Base-by-base conservation (phyloP, 2,797 vertebrate genomes). In the Hyperoplus immaculatus region DNA sequence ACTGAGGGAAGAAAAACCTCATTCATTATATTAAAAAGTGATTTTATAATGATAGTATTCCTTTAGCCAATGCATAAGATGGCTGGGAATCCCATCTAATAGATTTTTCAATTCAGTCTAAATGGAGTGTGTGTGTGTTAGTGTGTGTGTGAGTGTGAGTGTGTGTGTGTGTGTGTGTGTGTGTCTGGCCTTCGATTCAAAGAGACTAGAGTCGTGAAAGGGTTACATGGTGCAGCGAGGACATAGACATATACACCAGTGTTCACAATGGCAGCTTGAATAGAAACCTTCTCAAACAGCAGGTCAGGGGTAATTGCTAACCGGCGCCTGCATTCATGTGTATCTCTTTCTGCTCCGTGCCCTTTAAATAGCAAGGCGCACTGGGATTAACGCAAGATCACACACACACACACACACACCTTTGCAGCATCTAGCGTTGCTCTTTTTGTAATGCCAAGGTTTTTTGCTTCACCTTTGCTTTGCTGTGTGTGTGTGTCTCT, bases 271-370 rank as follows among this genome's bases (percentile, higher is more conserved):
- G 50, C 55, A 13, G 68, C 66, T 55, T 49, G 47, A 13, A 16
- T 65, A 4, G 5, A 71, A 29, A 42, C 66, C 59, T 39, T 51
- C 66, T 83, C 69, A 65, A 75, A 84, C 66, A 80, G 45, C 73
- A 67, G 82, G 81, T 86, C 84, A 77, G 13, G 42, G 59, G 72
- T 88, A 83, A 88, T 80, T 85, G 73, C 82, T 81, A 58, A 65
- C 41, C 60, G 63, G 15, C 10, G 41, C n/a, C 76, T 67, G 77
- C 41, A 46, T 66, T 66, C 69, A 64, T 78, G 76, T 49, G 69
- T 70, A 53, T 50, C 69, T 54, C 7, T 50, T 73, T 77, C 61
- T 69, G 46, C 18, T 16, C 4, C 49, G 12, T 87, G 68, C 71
- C 87, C 87, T 87, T 87, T 85, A 79, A 80, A 83, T 39, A 66